Conservation (phyloP, 1,140 invertebrate species). For the Anastatus disparis region DNA sequence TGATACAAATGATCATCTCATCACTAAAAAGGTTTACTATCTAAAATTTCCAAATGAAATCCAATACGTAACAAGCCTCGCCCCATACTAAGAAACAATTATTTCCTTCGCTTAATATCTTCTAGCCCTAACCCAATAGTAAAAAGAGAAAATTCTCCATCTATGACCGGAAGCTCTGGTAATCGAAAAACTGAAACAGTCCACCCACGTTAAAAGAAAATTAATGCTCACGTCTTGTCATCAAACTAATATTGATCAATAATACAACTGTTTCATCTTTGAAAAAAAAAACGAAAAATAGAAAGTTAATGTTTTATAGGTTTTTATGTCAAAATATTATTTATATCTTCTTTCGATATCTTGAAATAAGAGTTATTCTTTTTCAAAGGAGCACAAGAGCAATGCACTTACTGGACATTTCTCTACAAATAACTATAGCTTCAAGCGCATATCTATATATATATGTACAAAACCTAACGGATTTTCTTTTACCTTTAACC, state of each 20-base stretch:
- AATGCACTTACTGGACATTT: slow-evolving; percentile 15
- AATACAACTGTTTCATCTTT: neutral
- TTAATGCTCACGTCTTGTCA: no score
- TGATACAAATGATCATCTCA: no score
- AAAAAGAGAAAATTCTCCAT: no score
- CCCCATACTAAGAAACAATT: no score
- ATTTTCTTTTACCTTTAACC: slow-evolving; percentile 28
- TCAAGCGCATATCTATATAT: neutral
- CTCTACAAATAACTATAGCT: neutral
- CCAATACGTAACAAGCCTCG: no score
- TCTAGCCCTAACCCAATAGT: no score
- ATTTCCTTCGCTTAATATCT: no score
- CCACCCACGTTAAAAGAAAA: no score
- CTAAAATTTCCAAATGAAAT: no score
- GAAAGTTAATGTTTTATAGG: slow-evolving; percentile 11
- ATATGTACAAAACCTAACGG: slow-evolving; percentile 3
- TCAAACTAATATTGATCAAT: no score
- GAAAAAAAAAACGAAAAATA: neutral
- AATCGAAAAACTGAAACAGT: neutral
- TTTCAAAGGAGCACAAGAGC: slow-evolving; percentile 14
- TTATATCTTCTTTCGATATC: slow-evolving; percentile 14
- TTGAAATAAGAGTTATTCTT: neutral
- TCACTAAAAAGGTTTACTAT: no score
- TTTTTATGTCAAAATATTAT: slow-evolving; percentile 19
- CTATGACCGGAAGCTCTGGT: neutral